Base-by-base conservation (phyloP, 2,113 vertebrate genomes). In the Oostethus manadensis region DNA sequence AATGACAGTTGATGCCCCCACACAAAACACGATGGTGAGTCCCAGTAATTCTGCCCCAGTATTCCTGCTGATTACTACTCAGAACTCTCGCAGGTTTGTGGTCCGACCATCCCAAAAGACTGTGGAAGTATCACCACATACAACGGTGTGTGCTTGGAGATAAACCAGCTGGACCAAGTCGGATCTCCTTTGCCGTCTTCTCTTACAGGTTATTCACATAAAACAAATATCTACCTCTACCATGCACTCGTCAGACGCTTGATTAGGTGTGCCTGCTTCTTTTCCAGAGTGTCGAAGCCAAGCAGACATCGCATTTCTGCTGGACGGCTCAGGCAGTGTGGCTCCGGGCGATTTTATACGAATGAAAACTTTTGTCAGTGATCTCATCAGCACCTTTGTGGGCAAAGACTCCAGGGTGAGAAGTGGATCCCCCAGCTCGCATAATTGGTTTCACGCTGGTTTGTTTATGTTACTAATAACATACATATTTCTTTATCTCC, bases 301-400 rank as follows among this genome's bases (percentile, higher is more conserved):
- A 58, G 69, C 79, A 43, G 89, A 90, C 45, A 87, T 90, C 16
- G 87, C 84, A 6, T 88, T 89, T 74, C 71, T 91, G 3, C 42
- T 90, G 61, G 88, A 91, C 51, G 88, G 88, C 13, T 89, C 88
- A 21, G 84, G 84, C 10, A 90, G 89, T 42, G 82, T 91, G 1
- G 0, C 0, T 0, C 0, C 0, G 0, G 0, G 0, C 0, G 73
- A 89, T 17, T 91, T 90, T 62, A 0, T 0, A 0, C 61, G 0
- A 53, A 88, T 90, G 88, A 90, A 88, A 72, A 0, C 0, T 0
- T 90, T 91, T 72, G 80, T 91, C 40, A 67, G 14, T 66, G 35
- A 44, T 0, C 10, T 90, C 33, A 58, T 87, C 20, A 0, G 1
- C 0, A 53, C 60, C 1, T 75, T 90, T 2, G 0, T 23, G 5